Base-by-base conservation (phyloP, 2,797 vertebrate genomes). In the Betta splendens region DNA sequence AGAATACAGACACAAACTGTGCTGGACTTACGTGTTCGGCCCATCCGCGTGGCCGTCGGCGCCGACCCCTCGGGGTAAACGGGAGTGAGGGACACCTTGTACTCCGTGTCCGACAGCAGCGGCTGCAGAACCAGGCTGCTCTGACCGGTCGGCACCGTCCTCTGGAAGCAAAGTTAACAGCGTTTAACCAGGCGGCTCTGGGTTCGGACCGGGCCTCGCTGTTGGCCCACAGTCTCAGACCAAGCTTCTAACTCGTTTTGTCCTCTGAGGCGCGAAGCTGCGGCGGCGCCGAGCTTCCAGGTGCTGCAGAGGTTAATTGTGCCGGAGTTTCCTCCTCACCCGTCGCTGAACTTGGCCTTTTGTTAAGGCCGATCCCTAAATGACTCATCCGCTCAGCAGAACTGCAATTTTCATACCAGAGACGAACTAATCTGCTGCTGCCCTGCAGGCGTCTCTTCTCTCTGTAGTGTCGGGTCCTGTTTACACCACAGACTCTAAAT, bases 71-170 rank as follows among this genome's bases (percentile, higher is more conserved):
- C 91, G 0, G 77, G 13, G 52, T 98, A 99, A 33, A 98, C 68
- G 0, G 95, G 93, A 0, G 93, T 95, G 60, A 99, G 51, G 0
- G 92, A 86, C 20, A 99, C 86, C 67, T 93, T 93, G 79, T 99
- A 98, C 62, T 95, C 92, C 0, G 94, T 97, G 57, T 97, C 91
- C 0, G 97, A 89, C 28, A 94, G 90, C 49, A 99, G 89, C 7
- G 94, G 83, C 79, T 94, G 96, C 69, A 99, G 90, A 0, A 96
- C 50, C 48, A 97, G 73, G 2, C 79, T 89, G 61, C 49, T 95
- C 86, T 96, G 94, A 9, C 64, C 87, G 0, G 86, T 80, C 0
- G 94, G 92, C 21, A 97, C 93, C 71, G 93, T 93, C 32, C 92
- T 85, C 97, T 98, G 72, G 0, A 77, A 7, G 3, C 5, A 71